phyloP scores from a whole-genome alignment of 2,888 invertebrate genomes.

The Magallana nippona region DNA sequence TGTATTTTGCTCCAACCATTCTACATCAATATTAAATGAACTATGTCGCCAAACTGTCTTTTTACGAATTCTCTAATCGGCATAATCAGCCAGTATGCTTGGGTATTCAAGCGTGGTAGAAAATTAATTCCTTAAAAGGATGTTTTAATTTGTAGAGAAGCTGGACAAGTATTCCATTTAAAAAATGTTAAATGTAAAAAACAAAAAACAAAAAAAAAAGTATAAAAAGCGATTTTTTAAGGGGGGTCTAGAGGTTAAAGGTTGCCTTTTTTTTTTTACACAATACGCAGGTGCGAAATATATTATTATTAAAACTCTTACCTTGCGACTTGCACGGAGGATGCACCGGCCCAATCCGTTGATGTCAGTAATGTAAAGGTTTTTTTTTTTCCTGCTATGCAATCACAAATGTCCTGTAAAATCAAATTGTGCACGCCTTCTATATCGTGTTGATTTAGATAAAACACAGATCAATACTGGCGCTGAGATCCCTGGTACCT shows the following conservation, averaged over 20 bases:
- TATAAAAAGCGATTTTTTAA: no score
- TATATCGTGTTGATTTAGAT: constrained; percentile 15
- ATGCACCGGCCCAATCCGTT: no score
- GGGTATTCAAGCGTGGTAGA: no score
- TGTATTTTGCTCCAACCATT: constrained; percentile 1
- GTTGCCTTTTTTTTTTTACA: no score
- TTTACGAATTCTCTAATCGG: not conserved
- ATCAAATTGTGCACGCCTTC: constrained; percentile 27
- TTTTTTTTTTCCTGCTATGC: not conserved
- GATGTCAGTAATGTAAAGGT: not conserved
- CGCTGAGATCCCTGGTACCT: not conserved
- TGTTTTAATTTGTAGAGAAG: no score
- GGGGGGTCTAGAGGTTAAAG: no score
- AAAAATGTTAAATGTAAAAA: no score
- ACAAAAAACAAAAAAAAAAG: no score
- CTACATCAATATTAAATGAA: constrained; percentile 25
- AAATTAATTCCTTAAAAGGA: no score
- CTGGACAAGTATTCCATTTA: no score
- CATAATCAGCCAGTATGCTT: no score
- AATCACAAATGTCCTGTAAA: not conserved
- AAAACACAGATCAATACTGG: constrained; percentile 28
- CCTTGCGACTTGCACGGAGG: not conserved
- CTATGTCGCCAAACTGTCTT: constrained; percentile 1
- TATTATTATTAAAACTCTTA: not conserved
- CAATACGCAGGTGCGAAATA: no score